phyloP scores from a whole-genome alignment of 2,113 vertebrate genomes.

The Zapus hudsonius region DNA sequence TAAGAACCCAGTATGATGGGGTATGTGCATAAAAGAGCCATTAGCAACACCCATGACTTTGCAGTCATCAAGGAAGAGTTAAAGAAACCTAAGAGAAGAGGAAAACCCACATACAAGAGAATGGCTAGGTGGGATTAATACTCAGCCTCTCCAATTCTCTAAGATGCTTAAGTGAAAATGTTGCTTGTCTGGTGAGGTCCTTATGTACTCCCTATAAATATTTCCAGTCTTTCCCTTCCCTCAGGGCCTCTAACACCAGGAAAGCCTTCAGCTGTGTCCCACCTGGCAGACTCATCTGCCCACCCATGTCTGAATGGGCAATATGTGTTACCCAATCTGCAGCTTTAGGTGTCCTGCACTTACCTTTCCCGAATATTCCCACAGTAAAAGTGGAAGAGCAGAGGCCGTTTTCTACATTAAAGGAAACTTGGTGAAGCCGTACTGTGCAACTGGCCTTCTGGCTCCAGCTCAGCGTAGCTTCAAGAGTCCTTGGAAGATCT shows the following conservation, averaged over 20 bases:
- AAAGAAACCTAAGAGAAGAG: too few relatives aligned
- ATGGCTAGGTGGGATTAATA: not conserved
- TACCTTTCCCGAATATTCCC: not conserved
- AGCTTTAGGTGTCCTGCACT: not conserved
- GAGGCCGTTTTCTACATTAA: not conserved
- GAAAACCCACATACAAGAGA: not conserved
- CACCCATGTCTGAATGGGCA: accelerated
- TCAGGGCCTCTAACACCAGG: not conserved
- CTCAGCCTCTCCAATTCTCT: not conserved
- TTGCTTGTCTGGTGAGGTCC: not conserved
- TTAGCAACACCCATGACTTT: too few relatives aligned
- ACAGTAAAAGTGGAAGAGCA: not conserved
- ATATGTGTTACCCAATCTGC: not conserved
- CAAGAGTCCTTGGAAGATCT: not conserved
- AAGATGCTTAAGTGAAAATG: not conserved
- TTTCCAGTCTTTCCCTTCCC: not conserved
- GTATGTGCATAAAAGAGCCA: too few relatives aligned
- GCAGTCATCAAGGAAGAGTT: too few relatives aligned
- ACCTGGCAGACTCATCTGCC: too few relatives aligned
- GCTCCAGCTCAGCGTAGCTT: not conserved
- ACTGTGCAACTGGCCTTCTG: not conserved
- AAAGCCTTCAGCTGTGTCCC: too few relatives aligned
- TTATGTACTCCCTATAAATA: not conserved
- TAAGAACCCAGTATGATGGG: too few relatives aligned
- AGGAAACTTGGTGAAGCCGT: not conserved